phyloP scores from a whole-genome alignment of 1,140 invertebrate genomes.

The Nilaparvata lugens region DNA sequence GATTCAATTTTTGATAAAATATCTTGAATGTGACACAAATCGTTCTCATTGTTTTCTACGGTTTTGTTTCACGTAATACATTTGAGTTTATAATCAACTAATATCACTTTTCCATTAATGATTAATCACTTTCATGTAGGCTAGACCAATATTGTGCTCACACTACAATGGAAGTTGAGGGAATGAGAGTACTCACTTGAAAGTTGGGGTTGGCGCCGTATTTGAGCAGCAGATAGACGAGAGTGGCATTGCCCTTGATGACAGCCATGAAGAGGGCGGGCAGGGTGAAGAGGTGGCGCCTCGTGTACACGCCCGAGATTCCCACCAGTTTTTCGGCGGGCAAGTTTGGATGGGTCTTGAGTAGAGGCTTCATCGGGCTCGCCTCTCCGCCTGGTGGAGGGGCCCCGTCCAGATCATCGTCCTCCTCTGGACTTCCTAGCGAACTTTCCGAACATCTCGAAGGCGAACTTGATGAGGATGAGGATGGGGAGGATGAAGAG shows the following conservation, averaged over 20 bases:
- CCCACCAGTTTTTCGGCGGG: constrained; percentile 30
- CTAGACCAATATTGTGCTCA: too few species aligned
- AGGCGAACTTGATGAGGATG: constrained; percentile 23
- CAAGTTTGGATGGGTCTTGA: constrained; percentile 30
- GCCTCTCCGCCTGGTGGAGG: constrained; percentile 14
- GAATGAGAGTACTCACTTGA: constrained; percentile 32
- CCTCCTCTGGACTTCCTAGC: constrained; percentile 16
- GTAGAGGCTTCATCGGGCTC: constrained; percentile 22
- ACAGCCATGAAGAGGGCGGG: constrained; percentile 46
- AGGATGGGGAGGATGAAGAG: constrained; percentile 17
- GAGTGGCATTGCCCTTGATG: constrained; percentile 39
- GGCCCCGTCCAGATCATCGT: constrained; percentile 16
- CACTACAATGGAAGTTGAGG: too few species aligned
- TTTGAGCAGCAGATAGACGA: constrained; percentile 43
- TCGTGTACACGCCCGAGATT: constrained; percentile 37
- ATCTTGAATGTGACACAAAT: too few species aligned
- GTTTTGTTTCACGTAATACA: too few species aligned
- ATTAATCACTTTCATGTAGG: too few species aligned
- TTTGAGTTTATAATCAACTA: too few species aligned
- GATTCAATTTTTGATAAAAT: too few species aligned
- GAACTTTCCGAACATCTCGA: constrained; percentile 19
- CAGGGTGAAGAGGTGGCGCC: constrained; percentile 41
- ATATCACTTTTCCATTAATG: too few species aligned
- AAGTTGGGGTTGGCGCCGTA: constrained; percentile 43
- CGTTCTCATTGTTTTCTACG: too few species aligned